A percentile compares a stretch with the other conserved stretches of the same genome.
Evolutionary conservation across 1,140 invertebrate species (phyloP).

Genomic region (Penaeus indicus): DNA sequence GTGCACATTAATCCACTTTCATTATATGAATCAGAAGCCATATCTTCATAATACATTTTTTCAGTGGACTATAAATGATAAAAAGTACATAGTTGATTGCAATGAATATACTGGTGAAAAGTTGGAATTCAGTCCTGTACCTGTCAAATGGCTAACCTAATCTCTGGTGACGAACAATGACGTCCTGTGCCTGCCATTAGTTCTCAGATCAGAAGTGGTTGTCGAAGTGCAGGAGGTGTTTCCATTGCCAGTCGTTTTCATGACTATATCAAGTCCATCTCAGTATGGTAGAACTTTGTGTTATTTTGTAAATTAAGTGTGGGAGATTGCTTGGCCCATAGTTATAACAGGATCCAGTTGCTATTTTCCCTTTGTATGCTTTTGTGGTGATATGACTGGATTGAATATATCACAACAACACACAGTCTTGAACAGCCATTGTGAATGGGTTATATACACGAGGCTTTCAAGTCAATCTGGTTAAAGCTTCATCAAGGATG

Average conservation of each 20-base stretch:
- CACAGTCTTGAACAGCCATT: conserved; percentile 7
- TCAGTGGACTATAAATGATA: too few species aligned
- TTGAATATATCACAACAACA: not conserved
- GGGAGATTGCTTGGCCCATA: conserved; percentile 34
- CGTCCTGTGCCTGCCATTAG: conserved; percentile 46
- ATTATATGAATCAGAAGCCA: too few species aligned
- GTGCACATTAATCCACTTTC: too few species aligned
- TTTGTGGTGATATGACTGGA: conserved; percentile 33
- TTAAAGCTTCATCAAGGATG: too few species aligned
- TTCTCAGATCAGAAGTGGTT: conserved; percentile 34
- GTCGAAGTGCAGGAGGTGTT: conserved; percentile 35
- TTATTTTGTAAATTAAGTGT: conserved; percentile 37
- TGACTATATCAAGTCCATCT: conserved; percentile 19
- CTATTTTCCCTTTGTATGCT: conserved; percentile 33
- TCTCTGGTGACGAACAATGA: conserved; percentile 31
- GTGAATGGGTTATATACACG: not conserved
- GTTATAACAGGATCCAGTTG: conserved; percentile 26
- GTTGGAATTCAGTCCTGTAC: not conserved
- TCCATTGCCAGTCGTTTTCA: conserved; percentile 14
- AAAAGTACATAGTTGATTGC: too few species aligned
- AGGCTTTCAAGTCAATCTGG: not conserved
- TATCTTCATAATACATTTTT: too few species aligned
- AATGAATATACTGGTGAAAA: too few species aligned
- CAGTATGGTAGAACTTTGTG: conserved; percentile 7
- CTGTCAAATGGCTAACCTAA: conserved; percentile 24